A percentile compares a stretch with the other conserved stretches of the same genome.
These are phyloP conservation scores for Blennius ocellaris DNA, from an alignment of 2,113 vertebrate genomes.

Conservation along the genomic window DNA sequence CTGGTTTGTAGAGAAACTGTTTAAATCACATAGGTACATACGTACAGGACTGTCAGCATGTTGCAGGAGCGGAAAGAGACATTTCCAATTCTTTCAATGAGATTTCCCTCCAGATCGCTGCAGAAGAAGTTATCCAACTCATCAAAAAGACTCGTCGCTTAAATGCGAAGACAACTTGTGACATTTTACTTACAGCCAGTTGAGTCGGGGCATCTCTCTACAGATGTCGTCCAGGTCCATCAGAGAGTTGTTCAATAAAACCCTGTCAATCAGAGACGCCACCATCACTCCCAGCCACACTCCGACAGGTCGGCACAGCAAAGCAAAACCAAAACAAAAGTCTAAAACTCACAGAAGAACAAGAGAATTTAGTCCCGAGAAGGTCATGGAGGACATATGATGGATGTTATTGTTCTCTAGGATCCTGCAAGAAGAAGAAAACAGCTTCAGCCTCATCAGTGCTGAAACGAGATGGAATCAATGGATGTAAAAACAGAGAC, in stretches of 20 bases:
- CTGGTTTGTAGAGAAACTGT: background rate
- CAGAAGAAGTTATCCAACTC: background rate
- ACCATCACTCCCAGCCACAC: no score
- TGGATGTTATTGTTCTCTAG: conserved; percentile 94
- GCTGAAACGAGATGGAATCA: background rate
- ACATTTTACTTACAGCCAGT: conserved; percentile 91
- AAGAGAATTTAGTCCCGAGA: conserved; percentile 92
- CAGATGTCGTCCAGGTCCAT: conserved; percentile 88
- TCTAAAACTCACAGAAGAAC: conserved; percentile 90
- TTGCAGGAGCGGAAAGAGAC: conserved; percentile 90
- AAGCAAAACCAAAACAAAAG: background rate
- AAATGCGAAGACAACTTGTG: background rate
- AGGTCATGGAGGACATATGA: conserved; percentile 89
- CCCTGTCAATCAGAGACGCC: conserved; percentile 79
- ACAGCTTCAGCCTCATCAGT: background rate
- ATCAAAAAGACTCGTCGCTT: conserved; percentile 17
- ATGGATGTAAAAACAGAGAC: background rate
- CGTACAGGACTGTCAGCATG: conserved; percentile 95
- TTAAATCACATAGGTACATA: conserved; percentile 46
- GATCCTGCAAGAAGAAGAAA: conserved; percentile 81
- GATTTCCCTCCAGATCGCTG: conserved; percentile 95
- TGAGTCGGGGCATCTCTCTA: conserved; percentile 90
- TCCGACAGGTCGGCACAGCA: conserved; percentile 1
- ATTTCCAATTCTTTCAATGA: conserved; percentile 90
- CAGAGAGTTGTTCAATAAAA: conserved; percentile 92